Evolutionary conservation across 2,888 invertebrate species (phyloP).

Genomic region (Hydrotaea cyrtoneurina): DNA sequence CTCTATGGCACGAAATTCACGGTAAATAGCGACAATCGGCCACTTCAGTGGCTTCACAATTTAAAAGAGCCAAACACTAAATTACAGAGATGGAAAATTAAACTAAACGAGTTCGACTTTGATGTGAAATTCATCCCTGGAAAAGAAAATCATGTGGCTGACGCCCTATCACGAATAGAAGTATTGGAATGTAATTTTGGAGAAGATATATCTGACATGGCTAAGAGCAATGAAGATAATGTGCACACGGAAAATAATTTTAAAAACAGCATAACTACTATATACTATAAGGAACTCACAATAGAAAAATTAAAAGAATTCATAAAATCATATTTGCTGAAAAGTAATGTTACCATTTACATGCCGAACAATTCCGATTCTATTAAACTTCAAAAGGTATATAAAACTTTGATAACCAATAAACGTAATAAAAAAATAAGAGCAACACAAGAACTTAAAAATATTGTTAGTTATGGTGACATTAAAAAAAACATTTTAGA

Average conservation of each 20-base stretch:
- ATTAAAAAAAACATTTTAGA: conserved; percentile 48
- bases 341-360: conserved; percentile 48
- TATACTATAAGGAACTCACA: not conserved
- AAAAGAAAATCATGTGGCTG: no score
- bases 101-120: conserved; percentile 42
- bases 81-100: conserved; percentile 33
- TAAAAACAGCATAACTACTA: conserved; percentile 4
- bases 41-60: conserved; percentile 31
- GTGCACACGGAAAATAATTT: not conserved
- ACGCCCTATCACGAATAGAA: conserved; percentile 17
- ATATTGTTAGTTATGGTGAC: conserved; percentile 33
- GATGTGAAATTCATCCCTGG: conserved; percentile 44
- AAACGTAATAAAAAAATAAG: conserved; percentile 14
- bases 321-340: conserved; percentile 27
- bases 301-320: not conserved
- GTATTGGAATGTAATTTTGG: not conserved
- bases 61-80: conserved; percentile 29
- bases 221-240: conserved; percentile 13
- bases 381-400: conserved; percentile 68
- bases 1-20: conserved; percentile 29
- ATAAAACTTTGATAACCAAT: conserved; percentile 32
- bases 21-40: conserved; percentile 18
- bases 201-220: not conserved
- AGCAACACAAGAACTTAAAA: conserved; percentile 24
- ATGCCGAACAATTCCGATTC: conserved; percentile 69